These are phyloP conservation scores for Microctenopoma steveboyesi DNA, from an alignment of 2,797 vertebrate species.

Conservation along the genomic window DNA sequence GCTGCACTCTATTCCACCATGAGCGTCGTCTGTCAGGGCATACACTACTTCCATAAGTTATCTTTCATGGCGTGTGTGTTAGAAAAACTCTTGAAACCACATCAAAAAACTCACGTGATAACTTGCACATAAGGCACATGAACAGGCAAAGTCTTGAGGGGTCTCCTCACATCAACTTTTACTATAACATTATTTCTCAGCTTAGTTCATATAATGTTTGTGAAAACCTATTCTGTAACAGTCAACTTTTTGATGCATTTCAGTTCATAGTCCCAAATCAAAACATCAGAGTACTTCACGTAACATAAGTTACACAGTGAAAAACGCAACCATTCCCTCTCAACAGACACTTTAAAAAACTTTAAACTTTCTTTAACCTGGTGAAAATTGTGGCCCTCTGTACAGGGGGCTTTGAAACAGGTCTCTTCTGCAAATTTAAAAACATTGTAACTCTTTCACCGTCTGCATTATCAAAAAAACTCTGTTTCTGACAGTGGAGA, in stretches of 20 bases:
- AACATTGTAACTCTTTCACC: too few relatives aligned
- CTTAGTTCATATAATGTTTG: slow-evolving; percentile 17
- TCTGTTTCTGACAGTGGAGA: too few relatives aligned
- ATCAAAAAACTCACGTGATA: slow-evolving; percentile 67
- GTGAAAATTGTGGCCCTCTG: too few relatives aligned
- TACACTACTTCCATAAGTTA: slow-evolving; percentile 45
- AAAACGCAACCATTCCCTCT: too few relatives aligned
- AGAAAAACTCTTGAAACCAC: slow-evolving; percentile 73
- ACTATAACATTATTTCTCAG: slow-evolving; percentile 6
- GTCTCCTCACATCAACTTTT: slow-evolving; percentile 18
- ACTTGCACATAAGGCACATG: slow-evolving; percentile 45
- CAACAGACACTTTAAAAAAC: too few relatives aligned
- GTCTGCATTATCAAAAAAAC: too few relatives aligned
- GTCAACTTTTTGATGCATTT: neutral
- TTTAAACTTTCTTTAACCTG: too few relatives aligned
- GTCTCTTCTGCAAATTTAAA: too few relatives aligned
- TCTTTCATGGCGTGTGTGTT: slow-evolving; percentile 71
- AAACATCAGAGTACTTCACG: too few relatives aligned
- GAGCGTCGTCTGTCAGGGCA: slow-evolving; percentile 51
- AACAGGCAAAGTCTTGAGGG: slow-evolving; percentile 25
- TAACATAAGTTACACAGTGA: too few relatives aligned
- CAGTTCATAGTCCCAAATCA: too few relatives aligned
- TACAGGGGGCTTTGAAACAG: too few relatives aligned
- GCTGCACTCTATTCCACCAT: slow-evolving; percentile 58
- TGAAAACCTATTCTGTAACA: slow-evolving; percentile 5